These are phyloP conservation scores for Dendroctonus ponderosae DNA, from an alignment of 1,140 invertebrate species.

Conservation along the genomic window DNA sequence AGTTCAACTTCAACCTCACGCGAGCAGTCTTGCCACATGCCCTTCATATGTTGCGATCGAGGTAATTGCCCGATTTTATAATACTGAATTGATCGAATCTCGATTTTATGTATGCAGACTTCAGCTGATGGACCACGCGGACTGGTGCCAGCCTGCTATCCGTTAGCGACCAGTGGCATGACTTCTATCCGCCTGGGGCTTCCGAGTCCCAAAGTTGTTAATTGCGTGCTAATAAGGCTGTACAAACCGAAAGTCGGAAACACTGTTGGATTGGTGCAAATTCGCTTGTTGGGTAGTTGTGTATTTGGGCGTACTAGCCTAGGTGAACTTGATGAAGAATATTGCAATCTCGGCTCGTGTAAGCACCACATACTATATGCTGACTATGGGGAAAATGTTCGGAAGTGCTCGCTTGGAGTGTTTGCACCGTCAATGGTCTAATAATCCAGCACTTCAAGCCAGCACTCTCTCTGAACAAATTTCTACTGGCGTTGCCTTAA, in stretches of 20 bases:
- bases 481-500: no score
- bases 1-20: conserved; percentile 85
- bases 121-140: conserved; percentile 58
- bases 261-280: conserved; percentile 84
- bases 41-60: conserved; percentile 88
- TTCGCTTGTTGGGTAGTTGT: conserved; percentile 79
- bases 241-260: conserved; percentile 84
- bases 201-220: conserved; percentile 76
- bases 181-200: conserved; percentile 81
- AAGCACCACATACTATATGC: not conserved
- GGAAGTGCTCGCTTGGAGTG: no score
- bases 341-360: conserved; percentile 45
- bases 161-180: conserved; percentile 78
- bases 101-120: conserved; percentile 43
- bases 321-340: conserved; percentile 44
- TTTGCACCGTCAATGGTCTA: no score
- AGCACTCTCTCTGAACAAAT: no score
- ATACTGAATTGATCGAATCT: not conserved
- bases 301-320: conserved; percentile 65
- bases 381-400: not conserved
- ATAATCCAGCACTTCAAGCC: no score
- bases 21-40: conserved; percentile 79
- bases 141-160: conserved; percentile 66
- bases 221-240: conserved; percentile 63
- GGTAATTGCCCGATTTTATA: conserved; percentile 44